These are phyloP conservation scores for Rhorus exstirpatorius DNA, from an alignment of 2,888 invertebrate species.

Conservation along the genomic window DNA sequence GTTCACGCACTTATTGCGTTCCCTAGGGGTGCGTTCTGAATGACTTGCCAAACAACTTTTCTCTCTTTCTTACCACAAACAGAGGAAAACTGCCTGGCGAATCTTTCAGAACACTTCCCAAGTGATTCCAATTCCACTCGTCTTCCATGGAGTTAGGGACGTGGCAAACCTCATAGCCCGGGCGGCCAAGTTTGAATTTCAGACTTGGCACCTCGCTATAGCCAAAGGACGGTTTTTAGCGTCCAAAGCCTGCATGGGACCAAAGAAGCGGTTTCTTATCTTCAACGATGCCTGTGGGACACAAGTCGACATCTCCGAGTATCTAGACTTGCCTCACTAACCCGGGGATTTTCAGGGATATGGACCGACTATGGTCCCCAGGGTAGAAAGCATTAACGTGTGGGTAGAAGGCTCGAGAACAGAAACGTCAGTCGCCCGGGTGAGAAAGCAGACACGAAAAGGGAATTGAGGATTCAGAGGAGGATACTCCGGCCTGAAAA, in stretches of 20 bases:
- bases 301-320: slow-evolving; percentile 16
- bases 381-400: neutral
- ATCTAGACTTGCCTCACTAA: neutral
- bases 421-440: neutral
- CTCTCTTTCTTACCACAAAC: too few relatives aligned
- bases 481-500: neutral
- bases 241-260: neutral
- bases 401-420: neutral
- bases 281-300: slow-evolving; percentile 3
- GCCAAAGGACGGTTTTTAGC: too few relatives aligned
- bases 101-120: too few relatives aligned
- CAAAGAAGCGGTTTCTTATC: neutral
- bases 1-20: too few relatives aligned
- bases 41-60: too few relatives aligned
- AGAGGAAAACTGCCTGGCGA: too few relatives aligned
- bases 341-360: neutral
- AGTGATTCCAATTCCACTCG: neutral
- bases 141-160: neutral
- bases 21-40: too few relatives aligned
- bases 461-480: neutral
- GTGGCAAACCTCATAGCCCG: neutral
- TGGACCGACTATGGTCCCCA: slow-evolving; percentile 2
- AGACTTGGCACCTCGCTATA: slow-evolving; percentile 1
- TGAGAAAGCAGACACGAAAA: slow-evolving; percentile 3
- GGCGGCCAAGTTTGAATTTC: neutral